Conservation (phyloP, 2,113 vertebrate species). For the Cyprinodon variegatus region DNA sequence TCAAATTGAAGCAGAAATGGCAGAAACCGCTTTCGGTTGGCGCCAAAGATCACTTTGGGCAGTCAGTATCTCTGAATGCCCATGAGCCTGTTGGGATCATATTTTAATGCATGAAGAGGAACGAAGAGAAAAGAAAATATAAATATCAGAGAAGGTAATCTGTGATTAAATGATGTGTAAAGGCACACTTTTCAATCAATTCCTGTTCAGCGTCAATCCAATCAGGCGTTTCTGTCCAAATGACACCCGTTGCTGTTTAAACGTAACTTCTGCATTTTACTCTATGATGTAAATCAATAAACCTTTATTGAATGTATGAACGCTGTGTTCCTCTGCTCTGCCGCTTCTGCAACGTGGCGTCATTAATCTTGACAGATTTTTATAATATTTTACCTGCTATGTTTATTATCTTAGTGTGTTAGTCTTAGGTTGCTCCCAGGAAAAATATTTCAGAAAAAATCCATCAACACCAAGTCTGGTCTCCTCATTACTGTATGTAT, state of each 20-base stretch:
- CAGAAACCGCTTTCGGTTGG: neutral
- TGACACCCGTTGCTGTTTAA: conserved; percentile 11
- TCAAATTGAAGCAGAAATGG: neutral
- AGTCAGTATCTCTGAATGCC: conserved; percentile 15
- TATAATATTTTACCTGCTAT: conserved; percentile 51
- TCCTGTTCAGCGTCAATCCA: conserved; percentile 9
- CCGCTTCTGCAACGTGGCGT: conserved; percentile 20
- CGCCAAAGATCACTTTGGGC: conserved; percentile 2
- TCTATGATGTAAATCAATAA: conserved; percentile 50
- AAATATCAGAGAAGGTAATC: neutral
- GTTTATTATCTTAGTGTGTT: conserved; percentile 60
- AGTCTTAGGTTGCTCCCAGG: conserved; percentile 47
- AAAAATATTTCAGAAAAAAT: conserved; percentile 64
- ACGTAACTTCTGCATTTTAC: neutral
- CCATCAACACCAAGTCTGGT: conserved; percentile 19
- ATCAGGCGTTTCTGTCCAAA: conserved; percentile 11
- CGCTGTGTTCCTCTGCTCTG: neutral
- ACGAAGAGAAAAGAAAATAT: conserved; percentile 7
- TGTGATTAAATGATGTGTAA: conserved; percentile 20
- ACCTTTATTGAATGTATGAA: conserved; percentile 29
- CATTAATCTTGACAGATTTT: conserved; percentile 58
- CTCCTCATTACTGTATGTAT: conserved; percentile 15
- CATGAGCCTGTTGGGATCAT: conserved; percentile 20
- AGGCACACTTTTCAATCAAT: neutral
- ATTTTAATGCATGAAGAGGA: conserved; percentile 11